Percentiles rank a stretch among this genome's conserved stretches.
Evolutionary conservation across 2,113 vertebrate species (phyloP).

Genomic region (Callipepla californica): DNA sequence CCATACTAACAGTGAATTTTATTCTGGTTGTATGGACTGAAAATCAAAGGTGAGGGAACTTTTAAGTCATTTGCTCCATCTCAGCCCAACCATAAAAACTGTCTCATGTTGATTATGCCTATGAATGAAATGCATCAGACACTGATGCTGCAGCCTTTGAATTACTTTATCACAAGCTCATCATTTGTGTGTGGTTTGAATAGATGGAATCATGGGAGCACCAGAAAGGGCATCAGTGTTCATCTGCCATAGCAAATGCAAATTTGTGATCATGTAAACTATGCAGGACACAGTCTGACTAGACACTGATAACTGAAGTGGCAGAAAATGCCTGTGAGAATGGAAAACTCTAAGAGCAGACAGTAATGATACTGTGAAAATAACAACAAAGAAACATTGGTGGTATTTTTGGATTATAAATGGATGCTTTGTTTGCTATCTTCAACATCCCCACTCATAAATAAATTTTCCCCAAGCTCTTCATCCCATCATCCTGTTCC

Average conservation of each 20-base stretch:
- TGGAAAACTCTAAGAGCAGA: not conserved
- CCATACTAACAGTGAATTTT: not conserved
- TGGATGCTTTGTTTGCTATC: not conserved
- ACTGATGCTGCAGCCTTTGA: not conserved
- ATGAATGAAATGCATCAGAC: conserved; percentile 18
- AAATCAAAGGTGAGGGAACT: not conserved
- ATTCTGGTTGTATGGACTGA: not conserved
- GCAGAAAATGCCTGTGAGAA: not conserved
- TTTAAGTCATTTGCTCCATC: not conserved
- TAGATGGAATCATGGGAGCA: not conserved
- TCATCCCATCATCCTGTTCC: not conserved
- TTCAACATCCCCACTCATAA: not conserved
- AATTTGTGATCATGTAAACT: not conserved
- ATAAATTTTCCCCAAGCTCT: not conserved
- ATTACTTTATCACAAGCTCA: conserved; percentile 27
- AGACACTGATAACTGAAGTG: not conserved
- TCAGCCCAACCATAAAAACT: not conserved
- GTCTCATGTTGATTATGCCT: not conserved
- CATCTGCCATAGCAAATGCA: not conserved
- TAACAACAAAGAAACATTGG: not conserved
- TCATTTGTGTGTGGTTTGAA: conserved; percentile 5
- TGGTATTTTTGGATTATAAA: not conserved
- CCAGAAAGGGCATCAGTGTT: not conserved
- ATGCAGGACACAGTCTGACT: not conserved
- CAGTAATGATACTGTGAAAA: not conserved